Conservation (phyloP, 92 coral and sea anemone species). For the Micromussa lordhowensis region DNA sequence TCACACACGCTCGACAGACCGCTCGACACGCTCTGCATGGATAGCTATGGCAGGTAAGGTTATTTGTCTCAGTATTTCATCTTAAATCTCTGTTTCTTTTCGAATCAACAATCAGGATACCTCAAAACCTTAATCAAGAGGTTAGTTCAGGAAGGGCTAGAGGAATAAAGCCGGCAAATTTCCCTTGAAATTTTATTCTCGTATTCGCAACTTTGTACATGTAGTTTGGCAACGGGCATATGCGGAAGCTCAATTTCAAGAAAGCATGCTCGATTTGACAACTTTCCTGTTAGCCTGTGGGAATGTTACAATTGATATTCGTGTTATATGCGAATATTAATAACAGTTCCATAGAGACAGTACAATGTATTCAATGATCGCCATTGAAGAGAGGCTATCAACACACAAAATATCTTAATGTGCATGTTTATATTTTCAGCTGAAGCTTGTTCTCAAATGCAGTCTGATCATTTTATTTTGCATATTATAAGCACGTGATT, state of each 20-base stretch:
- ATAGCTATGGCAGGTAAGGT: slow-evolving; percentile 25
- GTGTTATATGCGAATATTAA: not conserved
- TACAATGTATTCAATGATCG: not conserved
- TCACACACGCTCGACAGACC: not conserved
- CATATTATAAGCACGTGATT: not conserved
- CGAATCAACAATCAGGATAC: not conserved
- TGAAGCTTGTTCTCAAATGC: not conserved
- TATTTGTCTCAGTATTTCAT: not conserved
- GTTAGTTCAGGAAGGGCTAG: not conserved
- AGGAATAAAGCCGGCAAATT: slow-evolving; percentile 11
- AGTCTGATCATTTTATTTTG: not conserved
- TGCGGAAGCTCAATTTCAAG: not conserved
- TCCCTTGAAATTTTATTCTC: not conserved
- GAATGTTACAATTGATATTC: not conserved
- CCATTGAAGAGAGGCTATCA: not conserved
- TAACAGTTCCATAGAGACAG: not conserved
- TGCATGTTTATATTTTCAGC: not conserved
- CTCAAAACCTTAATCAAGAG: not conserved
- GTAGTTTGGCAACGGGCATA: not conserved
- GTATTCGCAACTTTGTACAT: not conserved
- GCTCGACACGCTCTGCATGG: too few species aligned
- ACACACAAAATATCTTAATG: not conserved
- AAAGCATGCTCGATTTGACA: not conserved
- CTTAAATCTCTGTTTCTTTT: not conserved
- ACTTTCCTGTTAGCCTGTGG: not conserved